Percentiles rank a stretch among this genome's conserved stretches.
These are phyloP conservation scores for Mechanitis mazaeus DNA, from an alignment of 2,888 invertebrate genomes.

Conservation along the genomic window DNA sequence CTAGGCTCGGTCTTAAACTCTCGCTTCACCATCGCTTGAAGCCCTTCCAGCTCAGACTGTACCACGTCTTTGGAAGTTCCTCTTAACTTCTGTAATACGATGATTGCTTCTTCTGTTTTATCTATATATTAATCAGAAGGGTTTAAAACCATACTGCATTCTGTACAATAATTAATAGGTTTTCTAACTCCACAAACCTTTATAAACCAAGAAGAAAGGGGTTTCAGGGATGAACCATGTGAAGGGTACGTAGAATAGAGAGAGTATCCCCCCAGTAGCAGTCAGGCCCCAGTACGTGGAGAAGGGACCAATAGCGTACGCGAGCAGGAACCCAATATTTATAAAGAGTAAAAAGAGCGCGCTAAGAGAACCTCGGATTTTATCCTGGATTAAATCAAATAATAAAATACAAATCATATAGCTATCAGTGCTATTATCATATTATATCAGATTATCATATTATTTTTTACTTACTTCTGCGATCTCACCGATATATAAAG, in stretches of 20 bases:
- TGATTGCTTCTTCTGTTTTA: conserved; percentile 76
- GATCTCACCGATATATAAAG: conserved; percentile 92
- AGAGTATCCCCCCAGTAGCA: conserved; percentile 79
- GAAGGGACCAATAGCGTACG: conserved; percentile 85
- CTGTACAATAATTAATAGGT: background rate
- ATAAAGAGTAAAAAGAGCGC: conserved; percentile 88
- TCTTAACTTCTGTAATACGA: conserved; percentile 81
- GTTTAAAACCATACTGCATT: background rate
- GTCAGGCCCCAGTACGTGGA: conserved; percentile 81
- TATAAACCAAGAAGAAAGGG: conserved; percentile 82
- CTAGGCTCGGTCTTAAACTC: conserved; percentile 58
- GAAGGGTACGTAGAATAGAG: conserved; percentile 78
- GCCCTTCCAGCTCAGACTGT: conserved; percentile 76
- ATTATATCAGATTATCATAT: background rate
- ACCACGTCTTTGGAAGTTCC: conserved; percentile 76
- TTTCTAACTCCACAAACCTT: conserved; percentile 53
- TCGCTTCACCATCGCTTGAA: conserved; percentile 55
- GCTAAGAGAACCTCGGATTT: conserved; percentile 87
- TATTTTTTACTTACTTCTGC: conserved; percentile 73
- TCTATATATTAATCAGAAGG: conserved; percentile 35
- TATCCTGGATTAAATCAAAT: conserved; percentile 67
- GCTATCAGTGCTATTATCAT: background rate
- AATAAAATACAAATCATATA: background rate
- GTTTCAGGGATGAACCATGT: conserved; percentile 88
- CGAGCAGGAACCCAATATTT: conserved; percentile 81